Evolutionary conservation across 2,888 invertebrate species (phyloP).

Genomic region (Liposcelis brunnea): DNA sequence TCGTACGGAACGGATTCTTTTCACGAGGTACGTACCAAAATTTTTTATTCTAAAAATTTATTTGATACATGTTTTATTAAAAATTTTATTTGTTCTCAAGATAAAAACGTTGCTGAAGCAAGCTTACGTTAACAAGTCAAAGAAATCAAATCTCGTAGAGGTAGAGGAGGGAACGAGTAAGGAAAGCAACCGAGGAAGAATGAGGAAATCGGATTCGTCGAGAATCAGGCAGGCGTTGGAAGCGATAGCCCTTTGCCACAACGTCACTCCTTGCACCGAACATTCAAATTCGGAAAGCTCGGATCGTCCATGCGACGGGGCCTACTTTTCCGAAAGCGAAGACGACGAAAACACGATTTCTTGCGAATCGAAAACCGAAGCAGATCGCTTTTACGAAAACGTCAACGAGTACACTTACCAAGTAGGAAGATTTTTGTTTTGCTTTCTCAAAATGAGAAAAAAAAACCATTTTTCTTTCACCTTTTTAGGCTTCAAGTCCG

Average conservation of each 20-base stretch:
- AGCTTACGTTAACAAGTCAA: constrained; percentile 23
- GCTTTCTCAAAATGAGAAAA: too few relatives aligned
- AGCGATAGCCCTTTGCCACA: constrained; percentile 93
- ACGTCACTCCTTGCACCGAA: constrained; percentile 65
- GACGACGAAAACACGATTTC: background rate
- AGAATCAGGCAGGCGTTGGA: constrained; percentile 80
- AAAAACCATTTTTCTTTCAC: too few relatives aligned
- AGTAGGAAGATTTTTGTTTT: too few relatives aligned
- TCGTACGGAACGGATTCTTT: constrained; percentile 76
- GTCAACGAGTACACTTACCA: too few relatives aligned
- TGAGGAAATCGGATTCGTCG: constrained; percentile 49
- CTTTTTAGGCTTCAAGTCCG: constrained; percentile 46
- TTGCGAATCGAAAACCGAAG: constrained; percentile 32
- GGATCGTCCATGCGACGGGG: constrained; percentile 37
- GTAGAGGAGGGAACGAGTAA: background rate
- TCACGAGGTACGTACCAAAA: constrained; percentile 41
- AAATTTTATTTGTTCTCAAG: constrained; percentile 20
- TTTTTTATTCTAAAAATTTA: too few relatives aligned
- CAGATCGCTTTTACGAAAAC: constrained; percentile 35
- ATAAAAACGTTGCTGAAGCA: constrained; percentile 30
- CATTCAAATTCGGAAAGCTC: constrained; percentile 37
- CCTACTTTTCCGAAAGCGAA: background rate
- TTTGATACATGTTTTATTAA: background rate
- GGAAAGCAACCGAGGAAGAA: constrained; percentile 23
- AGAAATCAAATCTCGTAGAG: constrained; percentile 11